Percentiles rank a stretch among this genome's conserved stretches.
Evolutionary conservation across 64 coral and sea anemone species (phyloP).

Genomic region (Stichodactyla mertensii): DNA sequence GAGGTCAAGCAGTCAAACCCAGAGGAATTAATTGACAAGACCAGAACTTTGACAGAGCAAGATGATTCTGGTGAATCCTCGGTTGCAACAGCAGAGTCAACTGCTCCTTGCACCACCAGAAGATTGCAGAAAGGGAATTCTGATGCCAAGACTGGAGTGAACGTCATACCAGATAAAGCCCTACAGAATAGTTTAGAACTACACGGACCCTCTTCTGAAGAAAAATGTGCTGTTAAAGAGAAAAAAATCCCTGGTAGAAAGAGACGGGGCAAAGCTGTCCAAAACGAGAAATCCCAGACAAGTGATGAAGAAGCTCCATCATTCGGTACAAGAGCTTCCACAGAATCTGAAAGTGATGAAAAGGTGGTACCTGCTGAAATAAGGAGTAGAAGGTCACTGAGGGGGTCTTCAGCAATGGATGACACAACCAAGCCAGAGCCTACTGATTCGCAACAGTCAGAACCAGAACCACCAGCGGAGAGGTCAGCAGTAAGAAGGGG

Average conservation of each 20-base stretch:
- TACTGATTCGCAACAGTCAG: neutral
- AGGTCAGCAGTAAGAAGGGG: neutral
- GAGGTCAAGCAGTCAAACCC: neutral
- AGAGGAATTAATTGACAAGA: neutral
- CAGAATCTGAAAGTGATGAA: neutral
- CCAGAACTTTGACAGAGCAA: neutral
- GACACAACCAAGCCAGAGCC: neutral
- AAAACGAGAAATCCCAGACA: too few species aligned
- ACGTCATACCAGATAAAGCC: neutral
- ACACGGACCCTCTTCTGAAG: neutral
- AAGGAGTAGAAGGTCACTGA: neutral
- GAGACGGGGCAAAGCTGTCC: too few species aligned
- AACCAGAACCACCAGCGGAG: neutral
- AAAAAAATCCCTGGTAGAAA: neutral
- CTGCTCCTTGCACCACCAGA: too few species aligned
- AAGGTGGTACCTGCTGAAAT: neutral
- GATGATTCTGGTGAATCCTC: too few species aligned
- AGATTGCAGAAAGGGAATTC: neutral
- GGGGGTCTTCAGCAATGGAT: neutral
- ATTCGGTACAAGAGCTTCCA: neutral
- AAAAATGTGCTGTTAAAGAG: neutral
- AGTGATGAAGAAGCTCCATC: too few species aligned
- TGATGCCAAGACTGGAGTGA: neutral
- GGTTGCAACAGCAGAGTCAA: too few species aligned
- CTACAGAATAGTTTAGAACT: neutral